These are phyloP conservation scores for Ectobius pallidus DNA, from an alignment of 2,888 invertebrate species.

Conservation along the genomic window DNA sequence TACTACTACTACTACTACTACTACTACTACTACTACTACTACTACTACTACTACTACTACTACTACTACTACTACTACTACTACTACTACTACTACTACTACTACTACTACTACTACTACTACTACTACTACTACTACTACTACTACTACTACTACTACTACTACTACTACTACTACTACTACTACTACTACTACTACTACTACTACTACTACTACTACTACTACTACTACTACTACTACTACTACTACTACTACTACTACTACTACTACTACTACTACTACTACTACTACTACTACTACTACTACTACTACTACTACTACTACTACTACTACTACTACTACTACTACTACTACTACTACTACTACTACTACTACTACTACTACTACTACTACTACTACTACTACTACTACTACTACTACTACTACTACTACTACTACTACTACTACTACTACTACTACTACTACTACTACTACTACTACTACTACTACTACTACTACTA, in stretches of 20 bases:
- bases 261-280: background rate
- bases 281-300: background rate
- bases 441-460: background rate
- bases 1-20: background rate
- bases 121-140: background rate
- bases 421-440: background rate
- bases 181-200: background rate
- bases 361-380: background rate
- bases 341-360: background rate
- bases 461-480: background rate
- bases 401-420: background rate
- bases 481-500: background rate
- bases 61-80: background rate
- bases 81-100: background rate
- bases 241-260: background rate
- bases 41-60: background rate
- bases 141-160: background rate
- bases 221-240: background rate
- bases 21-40: background rate
- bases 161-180: background rate
- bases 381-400: background rate
- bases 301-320: background rate
- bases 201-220: background rate
- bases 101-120: background rate
- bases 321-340: background rate